Percentiles rank a stretch among this genome's conserved stretches.
Conservation (phyloP, 2,888 invertebrate genomes). For the Agrotis clavis region DNA sequence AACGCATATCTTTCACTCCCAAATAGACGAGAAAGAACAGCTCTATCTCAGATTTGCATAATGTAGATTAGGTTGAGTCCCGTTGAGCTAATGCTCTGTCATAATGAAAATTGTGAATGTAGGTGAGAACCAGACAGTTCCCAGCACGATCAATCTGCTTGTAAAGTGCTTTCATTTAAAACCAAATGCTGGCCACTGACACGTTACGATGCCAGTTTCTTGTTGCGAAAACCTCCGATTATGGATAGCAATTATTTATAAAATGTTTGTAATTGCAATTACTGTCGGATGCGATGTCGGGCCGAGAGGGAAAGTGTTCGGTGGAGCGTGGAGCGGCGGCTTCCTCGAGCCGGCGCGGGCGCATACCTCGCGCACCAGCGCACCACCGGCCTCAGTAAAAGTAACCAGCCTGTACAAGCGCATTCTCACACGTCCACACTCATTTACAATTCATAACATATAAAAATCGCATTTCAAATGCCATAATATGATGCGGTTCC, state of each 20-base stretch:
- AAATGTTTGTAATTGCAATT: constrained; percentile 76
- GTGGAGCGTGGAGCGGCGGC: constrained; percentile 80
- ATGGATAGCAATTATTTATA: constrained; percentile 72
- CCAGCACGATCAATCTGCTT: constrained; percentile 65
- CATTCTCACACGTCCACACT: constrained; percentile 71
- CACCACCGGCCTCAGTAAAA: constrained; percentile 76
- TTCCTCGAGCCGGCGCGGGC: constrained; percentile 74
- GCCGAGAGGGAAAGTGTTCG: constrained; percentile 87
- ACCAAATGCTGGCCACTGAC: constrained; percentile 71
- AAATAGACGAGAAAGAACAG: constrained; percentile 16
- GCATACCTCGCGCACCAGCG: constrained; percentile 68
- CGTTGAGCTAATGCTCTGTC: not conserved
- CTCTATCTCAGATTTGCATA: constrained; percentile 2
- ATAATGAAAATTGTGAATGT: constrained; percentile 5
- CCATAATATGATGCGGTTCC: constrained; percentile 66
- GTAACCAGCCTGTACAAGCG: constrained; percentile 71
- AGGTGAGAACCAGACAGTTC: constrained; percentile 52
- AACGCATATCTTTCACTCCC: constrained; percentile 18
- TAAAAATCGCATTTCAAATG: constrained; percentile 69
- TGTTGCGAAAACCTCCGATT: constrained; percentile 71
- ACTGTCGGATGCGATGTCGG: constrained; percentile 78
- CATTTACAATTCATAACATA: constrained; percentile 69
- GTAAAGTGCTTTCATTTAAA: constrained; percentile 82
- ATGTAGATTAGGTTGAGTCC: constrained; percentile 1
- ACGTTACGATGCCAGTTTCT: constrained; percentile 66